A percentile compares a stretch with the other conserved stretches of the same genome.
Evolutionary conservation across 1,140 invertebrate species (phyloP).

Genomic region (Trichonephila clavipes): DNA sequence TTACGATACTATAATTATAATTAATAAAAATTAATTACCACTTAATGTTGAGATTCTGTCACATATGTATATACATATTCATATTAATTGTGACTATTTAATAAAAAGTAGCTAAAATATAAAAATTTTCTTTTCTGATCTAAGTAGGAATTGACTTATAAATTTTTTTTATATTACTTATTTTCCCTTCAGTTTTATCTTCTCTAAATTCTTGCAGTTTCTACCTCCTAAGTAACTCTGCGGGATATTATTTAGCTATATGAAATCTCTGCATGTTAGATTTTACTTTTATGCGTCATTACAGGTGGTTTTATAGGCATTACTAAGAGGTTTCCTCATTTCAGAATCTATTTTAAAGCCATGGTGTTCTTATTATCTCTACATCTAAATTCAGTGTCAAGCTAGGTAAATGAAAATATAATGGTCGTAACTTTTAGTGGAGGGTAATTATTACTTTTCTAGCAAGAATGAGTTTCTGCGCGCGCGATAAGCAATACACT

Average conservation of each 20-base stretch:
- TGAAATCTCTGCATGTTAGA: not conserved
- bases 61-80: too few relatives aligned
- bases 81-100: too few relatives aligned
- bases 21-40: too few relatives aligned
- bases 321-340: slow-evolving; percentile 49
- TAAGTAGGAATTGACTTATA: too few relatives aligned
- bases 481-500: slow-evolving; percentile 65
- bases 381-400: slow-evolving; percentile 68
- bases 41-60: too few relatives aligned
- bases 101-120: too few relatives aligned
- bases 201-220: too few relatives aligned
- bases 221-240: not conserved
- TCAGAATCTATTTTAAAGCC: slow-evolving; percentile 58
- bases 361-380: slow-evolving; percentile 24
- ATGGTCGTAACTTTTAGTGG: slow-evolving; percentile 4
- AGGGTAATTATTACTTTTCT: slow-evolving; percentile 68
- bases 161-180: too few relatives aligned
- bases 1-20: too few relatives aligned
- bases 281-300: slow-evolving; percentile 16
- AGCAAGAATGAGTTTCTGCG: slow-evolving; percentile 32
- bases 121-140: too few relatives aligned
- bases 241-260: slow-evolving; percentile 16
- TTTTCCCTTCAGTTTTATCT: too few relatives aligned
- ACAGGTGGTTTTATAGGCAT: slow-evolving; percentile 49
- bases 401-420: slow-evolving; percentile 70